Conservation (phyloP, 2,113 vertebrate genomes). For the Psephotus haematonotus region DNA sequence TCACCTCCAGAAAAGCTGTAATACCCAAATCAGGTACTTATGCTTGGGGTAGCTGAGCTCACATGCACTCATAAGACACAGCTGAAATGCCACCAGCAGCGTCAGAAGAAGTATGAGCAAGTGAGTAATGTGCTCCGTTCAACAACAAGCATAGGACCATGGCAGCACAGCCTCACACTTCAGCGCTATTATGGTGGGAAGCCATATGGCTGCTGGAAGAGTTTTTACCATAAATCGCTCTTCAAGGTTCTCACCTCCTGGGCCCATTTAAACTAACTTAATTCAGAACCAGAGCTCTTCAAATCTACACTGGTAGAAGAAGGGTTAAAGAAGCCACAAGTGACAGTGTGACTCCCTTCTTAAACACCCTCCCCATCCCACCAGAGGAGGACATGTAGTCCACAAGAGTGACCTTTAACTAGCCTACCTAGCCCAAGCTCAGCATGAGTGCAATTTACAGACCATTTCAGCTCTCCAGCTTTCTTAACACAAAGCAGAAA, state of each 20-base stretch:
- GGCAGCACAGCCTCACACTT: background rate
- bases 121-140: background rate
- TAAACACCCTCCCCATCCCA: conserved; percentile 20
- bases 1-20: background rate
- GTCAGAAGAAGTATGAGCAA: background rate
- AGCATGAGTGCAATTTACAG: conserved; percentile 77
- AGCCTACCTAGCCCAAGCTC: conserved; percentile 67
- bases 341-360: background rate
- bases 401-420: conserved; percentile 72
- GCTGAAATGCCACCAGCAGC: background rate
- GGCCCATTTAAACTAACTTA: conserved; percentile 63
- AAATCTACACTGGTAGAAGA: conserved; percentile 11
- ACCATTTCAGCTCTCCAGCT: conserved; percentile 76
- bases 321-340: conserved; percentile 35
- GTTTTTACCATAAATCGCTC: conserved; percentile 69
- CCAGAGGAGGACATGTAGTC: conserved; percentile 59
- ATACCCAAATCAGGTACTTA: background rate
- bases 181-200: conserved; percentile 14
- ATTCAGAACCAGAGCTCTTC: conserved; percentile 62
- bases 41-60: background rate
- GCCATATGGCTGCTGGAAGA: conserved; percentile 61
- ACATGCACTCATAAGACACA: background rate
- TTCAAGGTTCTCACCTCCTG: conserved; percentile 45
- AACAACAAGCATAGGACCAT: background rate
- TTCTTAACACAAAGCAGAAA: conserved; percentile 76